Evolutionary conservation across 1,140 invertebrate genomes (phyloP).

Genomic region (Delia radicum): DNA sequence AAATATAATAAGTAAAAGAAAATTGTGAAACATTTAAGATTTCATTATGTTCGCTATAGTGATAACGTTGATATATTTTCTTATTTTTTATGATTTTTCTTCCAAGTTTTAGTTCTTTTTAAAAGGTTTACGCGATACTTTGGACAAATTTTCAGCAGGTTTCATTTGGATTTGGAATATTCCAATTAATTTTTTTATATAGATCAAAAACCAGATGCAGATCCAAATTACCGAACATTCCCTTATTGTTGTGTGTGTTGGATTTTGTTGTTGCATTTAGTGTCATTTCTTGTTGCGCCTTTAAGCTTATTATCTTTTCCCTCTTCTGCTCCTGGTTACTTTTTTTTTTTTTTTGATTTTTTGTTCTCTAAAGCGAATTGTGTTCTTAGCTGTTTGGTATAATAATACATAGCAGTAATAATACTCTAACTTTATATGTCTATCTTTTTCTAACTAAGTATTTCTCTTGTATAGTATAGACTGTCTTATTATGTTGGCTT

Average conservation of each 20-base stretch:
- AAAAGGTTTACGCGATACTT: no score
- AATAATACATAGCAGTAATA: not conserved
- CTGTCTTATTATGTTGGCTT: not conserved
- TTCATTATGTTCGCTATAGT: no score
- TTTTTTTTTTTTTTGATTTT: not conserved
- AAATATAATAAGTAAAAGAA: no score
- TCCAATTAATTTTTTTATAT: no score
- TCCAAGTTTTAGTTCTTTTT: no score
- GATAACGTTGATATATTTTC: no score
- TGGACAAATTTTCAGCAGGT: no score
- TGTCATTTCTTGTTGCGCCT: constrained; percentile 11
- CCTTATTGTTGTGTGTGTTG: not conserved
- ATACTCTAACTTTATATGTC: not conserved
- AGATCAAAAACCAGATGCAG: no score
- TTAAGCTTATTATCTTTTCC: not conserved
- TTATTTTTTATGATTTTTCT: no score
- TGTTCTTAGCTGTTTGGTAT: not conserved
- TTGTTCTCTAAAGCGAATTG: not conserved
- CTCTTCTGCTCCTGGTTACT: not conserved
- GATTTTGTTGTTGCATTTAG: not conserved
- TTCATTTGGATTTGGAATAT: no score
- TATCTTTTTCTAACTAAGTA: not conserved
- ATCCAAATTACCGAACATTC: no score
- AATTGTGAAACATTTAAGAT: no score
- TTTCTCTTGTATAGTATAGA: not conserved